Base-by-base conservation (phyloP, 2,113 vertebrate genomes). In the Microcebus lehilahytsara region DNA sequence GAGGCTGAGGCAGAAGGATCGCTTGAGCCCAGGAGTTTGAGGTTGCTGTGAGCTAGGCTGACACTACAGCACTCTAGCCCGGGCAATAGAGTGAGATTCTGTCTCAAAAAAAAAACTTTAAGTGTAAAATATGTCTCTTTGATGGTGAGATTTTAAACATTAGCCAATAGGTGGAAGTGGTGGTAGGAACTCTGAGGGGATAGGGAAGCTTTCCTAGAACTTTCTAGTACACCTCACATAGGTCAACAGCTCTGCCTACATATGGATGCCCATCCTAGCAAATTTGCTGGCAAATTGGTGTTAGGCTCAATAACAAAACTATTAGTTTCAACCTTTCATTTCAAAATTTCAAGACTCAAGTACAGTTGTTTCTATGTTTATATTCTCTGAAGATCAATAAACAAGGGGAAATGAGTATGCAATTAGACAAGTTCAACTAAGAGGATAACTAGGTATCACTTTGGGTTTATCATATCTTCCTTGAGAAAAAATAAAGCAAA, bases 331-430 rank as follows among this genome's bases (percentile, higher is more conserved):
- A 23, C 62, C 25, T 78, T 96, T 91, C 87, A 30, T 95, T 96
- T 98, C 34, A 84, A 94, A 97, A 62, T 91, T 96, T 97, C 97
- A 92, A 97, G 64, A 42, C 72, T 97, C 87, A 95, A 87, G 40
- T 80, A 40, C 83, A 96, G 95, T 80, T 96, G 88, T 97, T 97
- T 56, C 62, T 94, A 81, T 96, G 91, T 95, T 97, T 49, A 96
- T 92, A 92, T 96, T 96, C 95, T 95, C 85, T 97, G 86, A 98
- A 97, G 92, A 97, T 98, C 90, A 97, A 97, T 92, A 98, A 92
- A 89, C 85, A 78, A 91, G 97, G 53, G 85, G 87, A 91, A 96
- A 97, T 97, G 97, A 98, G 49, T 66, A 91, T 77, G 69, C 75
- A 95, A 85, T 98, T 97, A 97, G 80, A 89, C 94, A 95, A 89